phyloP scores from a whole-genome alignment of 1,140 invertebrate species.

The Eufriesea mexicana region DNA sequence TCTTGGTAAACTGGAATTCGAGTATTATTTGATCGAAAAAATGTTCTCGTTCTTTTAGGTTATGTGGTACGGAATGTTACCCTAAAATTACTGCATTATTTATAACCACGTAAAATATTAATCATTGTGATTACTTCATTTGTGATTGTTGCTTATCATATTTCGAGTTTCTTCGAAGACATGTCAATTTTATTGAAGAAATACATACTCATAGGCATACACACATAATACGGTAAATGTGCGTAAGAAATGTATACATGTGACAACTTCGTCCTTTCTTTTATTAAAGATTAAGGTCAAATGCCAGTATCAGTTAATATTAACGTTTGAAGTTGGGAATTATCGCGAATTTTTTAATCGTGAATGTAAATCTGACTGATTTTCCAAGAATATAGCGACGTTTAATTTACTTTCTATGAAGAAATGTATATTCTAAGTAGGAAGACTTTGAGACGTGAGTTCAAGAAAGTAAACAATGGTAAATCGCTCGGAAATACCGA shows the following conservation, averaged over 20 bases:
- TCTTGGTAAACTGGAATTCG: background rate
- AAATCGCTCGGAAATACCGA: background rate
- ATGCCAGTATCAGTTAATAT: background rate
- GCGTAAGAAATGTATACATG: background rate
- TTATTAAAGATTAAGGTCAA: background rate
- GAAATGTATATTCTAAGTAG: too few species aligned
- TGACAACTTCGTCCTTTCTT: background rate
- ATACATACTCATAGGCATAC: background rate
- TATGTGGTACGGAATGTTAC: background rate
- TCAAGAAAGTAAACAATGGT: background rate
- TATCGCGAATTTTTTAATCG: background rate
- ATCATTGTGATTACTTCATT: background rate
- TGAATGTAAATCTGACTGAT: background rate
- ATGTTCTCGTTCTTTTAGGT: background rate
- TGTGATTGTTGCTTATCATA: background rate
- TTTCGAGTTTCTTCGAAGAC: background rate
- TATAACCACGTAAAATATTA: background rate
- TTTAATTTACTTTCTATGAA: background rate
- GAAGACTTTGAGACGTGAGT: background rate
- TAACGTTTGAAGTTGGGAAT: background rate
- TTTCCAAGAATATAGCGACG: background rate
- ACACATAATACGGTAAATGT: too few species aligned
- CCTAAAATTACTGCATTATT: background rate
- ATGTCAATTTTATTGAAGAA: background rate
- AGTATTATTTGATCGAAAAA: background rate